Evolutionary conservation across 2,797 vertebrate genomes (phyloP).

Genomic region (Amniataba percoides): DNA sequence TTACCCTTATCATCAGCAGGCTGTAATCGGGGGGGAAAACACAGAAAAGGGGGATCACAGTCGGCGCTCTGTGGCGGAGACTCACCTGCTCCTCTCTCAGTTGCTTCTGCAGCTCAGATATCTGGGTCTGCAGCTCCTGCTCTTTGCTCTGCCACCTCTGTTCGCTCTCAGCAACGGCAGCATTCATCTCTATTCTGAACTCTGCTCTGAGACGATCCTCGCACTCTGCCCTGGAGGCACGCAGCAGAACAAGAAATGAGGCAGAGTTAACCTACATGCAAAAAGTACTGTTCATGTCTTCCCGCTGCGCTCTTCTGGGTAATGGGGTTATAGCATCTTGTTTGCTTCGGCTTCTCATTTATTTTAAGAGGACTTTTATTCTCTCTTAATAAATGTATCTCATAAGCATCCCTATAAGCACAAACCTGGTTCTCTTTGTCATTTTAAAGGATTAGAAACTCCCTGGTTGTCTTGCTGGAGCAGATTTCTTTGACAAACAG

Average conservation of each 20-base stretch:
- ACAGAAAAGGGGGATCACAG: neutral
- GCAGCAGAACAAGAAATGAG: conserved; percentile 38
- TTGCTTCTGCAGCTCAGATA: conserved; percentile 75
- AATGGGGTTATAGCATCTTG: neutral
- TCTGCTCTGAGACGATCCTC: conserved; percentile 85
- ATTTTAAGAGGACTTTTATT: neutral
- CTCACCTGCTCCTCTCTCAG: conserved; percentile 72
- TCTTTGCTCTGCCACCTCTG: conserved; percentile 86
- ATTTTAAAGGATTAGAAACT: conserved; percentile 3
- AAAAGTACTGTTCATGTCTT: conserved; percentile 28
- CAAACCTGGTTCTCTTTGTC: neutral
- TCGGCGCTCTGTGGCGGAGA: neutral
- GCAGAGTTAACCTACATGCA: conserved; percentile 45
- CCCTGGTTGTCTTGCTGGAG: neutral
- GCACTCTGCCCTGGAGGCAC: conserved; percentile 82
- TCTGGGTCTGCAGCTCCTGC: conserved; percentile 85
- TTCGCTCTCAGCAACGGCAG: conserved; percentile 80
- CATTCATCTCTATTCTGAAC: conserved; percentile 84
- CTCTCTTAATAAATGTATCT: conserved; percentile 3
- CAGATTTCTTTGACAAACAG: neutral
- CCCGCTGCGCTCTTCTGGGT: neutral
- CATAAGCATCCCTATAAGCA: neutral
- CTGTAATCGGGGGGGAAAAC: neutral
- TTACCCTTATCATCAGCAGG: neutral
- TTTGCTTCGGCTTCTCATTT: neutral